A percentile compares a stretch with the other conserved stretches of the same genome.
These are phyloP conservation scores for Stylophora pistillata DNA, from an alignment of 64 coral and sea anemone species.

Conservation along the genomic window DNA sequence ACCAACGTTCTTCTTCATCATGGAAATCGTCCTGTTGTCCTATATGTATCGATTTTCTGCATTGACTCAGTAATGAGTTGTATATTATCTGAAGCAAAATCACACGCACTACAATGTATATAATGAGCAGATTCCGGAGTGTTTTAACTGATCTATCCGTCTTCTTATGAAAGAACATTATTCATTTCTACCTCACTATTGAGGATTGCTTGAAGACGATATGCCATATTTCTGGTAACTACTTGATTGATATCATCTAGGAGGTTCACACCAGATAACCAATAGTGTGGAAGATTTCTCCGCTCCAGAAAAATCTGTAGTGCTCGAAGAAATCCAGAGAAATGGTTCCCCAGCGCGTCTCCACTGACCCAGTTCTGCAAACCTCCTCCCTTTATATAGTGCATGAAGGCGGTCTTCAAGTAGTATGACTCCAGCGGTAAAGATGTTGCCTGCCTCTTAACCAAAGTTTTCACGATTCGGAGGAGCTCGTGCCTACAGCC, in stretches of 20 bases:
- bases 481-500: conserved; percentile 15
- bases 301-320: conserved; percentile 4
- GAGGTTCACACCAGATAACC: conserved; percentile 40
- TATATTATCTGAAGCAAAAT: too few species aligned
- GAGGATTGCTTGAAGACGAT: not conserved
- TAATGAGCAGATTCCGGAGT: too few species aligned
- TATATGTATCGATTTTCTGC: too few species aligned
- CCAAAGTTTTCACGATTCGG: not conserved
- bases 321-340: conserved; percentile 20
- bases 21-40: too few species aligned
- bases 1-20: too few species aligned
- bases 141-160: too few species aligned
- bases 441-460: not conserved
- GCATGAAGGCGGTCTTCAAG: not conserved
- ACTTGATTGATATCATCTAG: conserved; percentile 26
- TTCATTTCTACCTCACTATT: not conserved
- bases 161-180: not conserved
- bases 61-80: too few species aligned
- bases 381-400: conserved; percentile 4
- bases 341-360: conserved; percentile 35
- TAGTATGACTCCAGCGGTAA: not conserved
- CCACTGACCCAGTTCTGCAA: not conserved
- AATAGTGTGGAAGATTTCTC: conserved; percentile 11
- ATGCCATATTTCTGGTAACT: not conserved
- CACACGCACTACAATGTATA: too few species aligned